A percentile compares a stretch with the other conserved stretches of the same genome.
Conservation (phyloP, 1,140 invertebrate genomes). For the Platyura marginata region DNA sequence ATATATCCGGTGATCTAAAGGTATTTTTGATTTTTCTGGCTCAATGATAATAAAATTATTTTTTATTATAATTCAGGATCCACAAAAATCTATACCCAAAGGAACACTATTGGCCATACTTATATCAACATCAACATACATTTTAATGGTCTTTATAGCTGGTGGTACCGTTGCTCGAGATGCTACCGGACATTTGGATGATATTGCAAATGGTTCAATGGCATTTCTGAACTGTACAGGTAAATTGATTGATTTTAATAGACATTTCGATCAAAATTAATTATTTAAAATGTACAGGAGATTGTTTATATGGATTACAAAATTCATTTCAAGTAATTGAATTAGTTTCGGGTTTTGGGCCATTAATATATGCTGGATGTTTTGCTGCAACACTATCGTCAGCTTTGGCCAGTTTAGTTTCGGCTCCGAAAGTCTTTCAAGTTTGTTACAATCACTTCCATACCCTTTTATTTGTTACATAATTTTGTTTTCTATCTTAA, state of each 20-base stretch:
- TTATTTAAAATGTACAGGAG: too few relatives aligned
- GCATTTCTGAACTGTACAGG: conserved; percentile 28
- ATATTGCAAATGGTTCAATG: conserved; percentile 28
- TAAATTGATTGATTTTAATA: too few relatives aligned
- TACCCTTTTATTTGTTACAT: too few relatives aligned
- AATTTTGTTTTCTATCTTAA: too few relatives aligned
- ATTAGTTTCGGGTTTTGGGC: conserved; percentile 72
- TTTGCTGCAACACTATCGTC: conserved; percentile 93
- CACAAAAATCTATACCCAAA: conserved; percentile 73
- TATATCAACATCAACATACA: conserved; percentile 66
- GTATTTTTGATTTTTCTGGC: conserved; percentile 25
- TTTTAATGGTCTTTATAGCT: conserved; percentile 60
- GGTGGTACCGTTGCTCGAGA: conserved; percentile 56
- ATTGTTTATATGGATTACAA: conserved; percentile 61
- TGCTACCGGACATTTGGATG: conserved; percentile 45
- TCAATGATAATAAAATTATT: too few relatives aligned
- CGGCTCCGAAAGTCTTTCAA: conserved; percentile 87
- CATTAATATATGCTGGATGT: conserved; percentile 88
- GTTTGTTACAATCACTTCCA: conserved; percentile 14
- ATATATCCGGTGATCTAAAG: conserved; percentile 86
- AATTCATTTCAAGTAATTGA: conserved; percentile 62
- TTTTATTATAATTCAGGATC: conserved; percentile 54
- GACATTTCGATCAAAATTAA: conserved; percentile 17
- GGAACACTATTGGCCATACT: conserved; percentile 78
- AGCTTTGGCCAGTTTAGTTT: conserved; percentile 86